Evolutionary conservation across 1,140 invertebrate genomes (phyloP).

Genomic region (Callitettix versicolor): DNA sequence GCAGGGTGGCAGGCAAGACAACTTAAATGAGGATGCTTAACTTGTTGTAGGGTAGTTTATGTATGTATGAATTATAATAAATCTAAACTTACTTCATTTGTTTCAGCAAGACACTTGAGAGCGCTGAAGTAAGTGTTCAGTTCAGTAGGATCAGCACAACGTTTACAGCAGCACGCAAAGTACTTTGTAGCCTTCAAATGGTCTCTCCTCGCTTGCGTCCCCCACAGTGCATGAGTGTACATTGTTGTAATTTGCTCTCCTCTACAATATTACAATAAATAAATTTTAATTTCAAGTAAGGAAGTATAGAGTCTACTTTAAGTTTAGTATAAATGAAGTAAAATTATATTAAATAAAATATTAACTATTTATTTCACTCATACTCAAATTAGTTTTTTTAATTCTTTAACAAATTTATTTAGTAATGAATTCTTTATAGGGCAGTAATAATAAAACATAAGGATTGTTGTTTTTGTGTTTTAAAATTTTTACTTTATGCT

Average conservation of each 20-base stretch:
- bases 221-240: slow-evolving; percentile 77
- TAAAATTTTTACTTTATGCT: too few relatives aligned
- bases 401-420: too few relatives aligned
- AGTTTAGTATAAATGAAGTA: background rate
- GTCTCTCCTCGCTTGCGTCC: slow-evolving; percentile 61
- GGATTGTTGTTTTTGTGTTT: too few relatives aligned
- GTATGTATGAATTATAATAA: too few relatives aligned
- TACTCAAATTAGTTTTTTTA: too few relatives aligned
- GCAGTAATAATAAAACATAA: too few relatives aligned
- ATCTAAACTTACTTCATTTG: background rate
- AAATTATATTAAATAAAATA: background rate
- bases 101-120: slow-evolving; percentile 43
- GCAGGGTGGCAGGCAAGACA: too few relatives aligned
- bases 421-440: too few relatives aligned
- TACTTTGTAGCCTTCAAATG: slow-evolving; percentile 73
- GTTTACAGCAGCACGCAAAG: slow-evolving; percentile 58
- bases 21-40: too few relatives aligned
- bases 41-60: too few relatives aligned
- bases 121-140: slow-evolving; percentile 62
- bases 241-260: slow-evolving; percentile 64
- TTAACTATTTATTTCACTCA: too few relatives aligned
- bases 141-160: slow-evolving; percentile 69
- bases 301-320: background rate
- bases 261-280: slow-evolving; percentile 34
- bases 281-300: background rate